These are phyloP conservation scores for Lagopus leucura DNA, from an alignment of 2,113 vertebrate genomes.

Conservation along the genomic window DNA sequence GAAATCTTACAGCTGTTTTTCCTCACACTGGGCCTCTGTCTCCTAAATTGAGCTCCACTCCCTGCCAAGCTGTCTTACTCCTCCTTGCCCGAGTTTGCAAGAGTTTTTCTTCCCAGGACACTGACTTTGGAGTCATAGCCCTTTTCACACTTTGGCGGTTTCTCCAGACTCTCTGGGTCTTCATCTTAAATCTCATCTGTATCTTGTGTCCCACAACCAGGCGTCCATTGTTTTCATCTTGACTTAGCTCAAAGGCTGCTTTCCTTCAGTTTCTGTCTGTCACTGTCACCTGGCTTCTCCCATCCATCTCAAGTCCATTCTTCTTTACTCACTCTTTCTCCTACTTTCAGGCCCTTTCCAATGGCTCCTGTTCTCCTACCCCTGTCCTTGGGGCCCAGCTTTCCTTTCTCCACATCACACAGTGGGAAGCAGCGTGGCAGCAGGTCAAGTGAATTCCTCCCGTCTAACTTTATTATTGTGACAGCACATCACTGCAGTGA, in stretches of 20 bases:
- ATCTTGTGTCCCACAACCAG: too few species aligned
- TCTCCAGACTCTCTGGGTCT: background rate
- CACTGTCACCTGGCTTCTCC: background rate
- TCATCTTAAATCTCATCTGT: background rate
- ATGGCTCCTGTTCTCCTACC: background rate
- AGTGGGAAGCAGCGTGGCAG: background rate
- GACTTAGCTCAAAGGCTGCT: background rate
- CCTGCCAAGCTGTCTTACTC: background rate
- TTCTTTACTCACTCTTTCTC: background rate
- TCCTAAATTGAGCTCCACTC: background rate
- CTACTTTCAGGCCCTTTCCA: background rate
- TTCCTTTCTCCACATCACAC: background rate
- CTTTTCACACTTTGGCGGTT: background rate
- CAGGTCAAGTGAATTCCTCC: accelerated
- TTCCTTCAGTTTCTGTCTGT: background rate
- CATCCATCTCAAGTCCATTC: background rate
- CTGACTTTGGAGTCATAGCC: background rate
- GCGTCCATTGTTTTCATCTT: background rate
- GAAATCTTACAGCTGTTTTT: background rate
- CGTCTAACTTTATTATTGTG: accelerated
- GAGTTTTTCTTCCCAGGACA: background rate
- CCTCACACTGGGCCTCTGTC: accelerated
- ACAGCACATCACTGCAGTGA: background rate
- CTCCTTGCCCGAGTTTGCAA: background rate
- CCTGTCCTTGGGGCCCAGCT: background rate